These are phyloP conservation scores for Agriotes lineatus DNA, from an alignment of 2,888 invertebrate species.

Conservation along the genomic window DNA sequence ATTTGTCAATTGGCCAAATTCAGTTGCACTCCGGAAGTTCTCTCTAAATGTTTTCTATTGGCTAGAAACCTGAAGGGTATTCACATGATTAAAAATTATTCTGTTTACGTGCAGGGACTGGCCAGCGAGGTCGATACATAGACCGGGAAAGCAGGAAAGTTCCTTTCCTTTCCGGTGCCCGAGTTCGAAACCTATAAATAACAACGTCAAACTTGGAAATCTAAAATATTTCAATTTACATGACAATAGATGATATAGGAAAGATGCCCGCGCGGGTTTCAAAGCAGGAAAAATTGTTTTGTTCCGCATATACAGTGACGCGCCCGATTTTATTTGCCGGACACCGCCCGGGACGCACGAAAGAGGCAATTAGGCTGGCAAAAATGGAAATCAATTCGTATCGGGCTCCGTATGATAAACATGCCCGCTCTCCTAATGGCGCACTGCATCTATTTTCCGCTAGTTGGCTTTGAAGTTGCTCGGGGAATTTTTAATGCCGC, in stretches of 20 bases:
- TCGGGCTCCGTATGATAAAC: constrained; percentile 11
- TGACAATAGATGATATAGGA: constrained; percentile 13
- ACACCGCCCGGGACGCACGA: not conserved
- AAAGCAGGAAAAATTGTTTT: constrained; percentile 11
- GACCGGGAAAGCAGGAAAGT: constrained; percentile 11
- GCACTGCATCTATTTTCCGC: constrained; percentile 43
- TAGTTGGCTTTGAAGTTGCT: constrained; percentile 41
- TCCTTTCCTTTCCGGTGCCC: constrained; percentile 16
- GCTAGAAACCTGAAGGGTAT: too few species aligned
- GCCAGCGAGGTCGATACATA: not conserved
- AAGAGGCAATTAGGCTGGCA: not conserved
- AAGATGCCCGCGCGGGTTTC: constrained; percentile 22
- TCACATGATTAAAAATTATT: too few species aligned
- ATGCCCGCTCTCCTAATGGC: constrained; percentile 41
- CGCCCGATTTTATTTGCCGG: too few species aligned
- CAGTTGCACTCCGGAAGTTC: too few species aligned
- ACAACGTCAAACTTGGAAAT: constrained; percentile 11
- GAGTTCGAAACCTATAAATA: constrained; percentile 18
- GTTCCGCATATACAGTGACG: too few species aligned
- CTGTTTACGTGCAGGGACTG: not conserved
- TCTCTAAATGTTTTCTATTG: too few species aligned
- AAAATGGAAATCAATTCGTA: constrained; percentile 18
- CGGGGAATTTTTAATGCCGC: constrained; percentile 41
- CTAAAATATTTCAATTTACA: constrained; percentile 32
- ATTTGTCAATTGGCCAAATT: too few species aligned